Conservation (phyloP, 92 coral and sea anemone species). For the Zoanthus gigantus region DNA sequence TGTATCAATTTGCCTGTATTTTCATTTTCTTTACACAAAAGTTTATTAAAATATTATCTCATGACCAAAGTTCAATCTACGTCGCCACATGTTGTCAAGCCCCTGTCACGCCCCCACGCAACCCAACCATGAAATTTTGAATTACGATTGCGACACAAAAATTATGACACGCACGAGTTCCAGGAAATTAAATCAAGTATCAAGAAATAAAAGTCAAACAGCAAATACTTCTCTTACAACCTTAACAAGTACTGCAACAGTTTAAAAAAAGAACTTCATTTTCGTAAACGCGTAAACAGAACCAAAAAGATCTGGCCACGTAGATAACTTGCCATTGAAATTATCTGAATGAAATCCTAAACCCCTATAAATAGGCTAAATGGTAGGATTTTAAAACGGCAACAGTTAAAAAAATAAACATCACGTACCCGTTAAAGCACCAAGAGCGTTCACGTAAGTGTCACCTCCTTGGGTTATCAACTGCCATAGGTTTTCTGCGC, state of each 20-base stretch:
- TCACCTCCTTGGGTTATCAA: constrained; percentile 76
- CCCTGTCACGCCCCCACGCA: constrained; percentile 18
- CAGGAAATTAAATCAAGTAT: neutral
- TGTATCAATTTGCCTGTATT: no score
- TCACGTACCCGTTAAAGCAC: constrained; percentile 88
- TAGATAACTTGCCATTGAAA: neutral
- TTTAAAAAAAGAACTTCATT: neutral
- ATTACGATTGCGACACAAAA: neutral
- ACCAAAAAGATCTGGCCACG: neutral
- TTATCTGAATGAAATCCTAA: constrained; percentile 16
- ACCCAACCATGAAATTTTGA: neutral
- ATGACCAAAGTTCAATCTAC: constrained; percentile 10
- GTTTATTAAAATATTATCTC: neutral
- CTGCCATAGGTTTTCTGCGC: constrained; percentile 87
- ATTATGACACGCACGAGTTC: constrained; percentile 4
- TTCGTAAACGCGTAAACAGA: neutral
- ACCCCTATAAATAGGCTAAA: constrained; percentile 4
- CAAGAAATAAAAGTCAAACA: neutral
- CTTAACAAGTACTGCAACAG: neutral
- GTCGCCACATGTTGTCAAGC: neutral
- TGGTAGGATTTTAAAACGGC: neutral
- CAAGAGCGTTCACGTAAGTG: constrained; percentile 85
- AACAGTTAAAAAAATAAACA: neutral
- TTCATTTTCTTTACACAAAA: no score
- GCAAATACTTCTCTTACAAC: neutral